Conservation (phyloP, 2,797 vertebrate genomes). For the Kryptolebias ocellatus region DNA sequence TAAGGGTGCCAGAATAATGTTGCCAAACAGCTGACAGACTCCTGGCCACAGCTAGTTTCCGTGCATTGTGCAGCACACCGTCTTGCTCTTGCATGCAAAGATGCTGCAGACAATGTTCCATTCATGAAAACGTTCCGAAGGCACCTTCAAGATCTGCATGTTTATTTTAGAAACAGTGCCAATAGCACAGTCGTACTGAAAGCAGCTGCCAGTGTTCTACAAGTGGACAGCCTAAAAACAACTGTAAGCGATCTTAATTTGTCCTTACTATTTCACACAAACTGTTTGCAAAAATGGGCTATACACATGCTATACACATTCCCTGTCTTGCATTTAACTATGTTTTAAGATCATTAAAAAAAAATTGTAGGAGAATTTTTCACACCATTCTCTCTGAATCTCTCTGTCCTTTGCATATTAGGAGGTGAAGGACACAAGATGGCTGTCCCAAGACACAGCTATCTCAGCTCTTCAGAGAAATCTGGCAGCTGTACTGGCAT, state of each 20-base stretch:
- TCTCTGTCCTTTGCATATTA: background rate
- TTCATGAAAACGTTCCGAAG: background rate
- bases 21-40: slow-evolving; percentile 1
- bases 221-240: slow-evolving; percentile 1
- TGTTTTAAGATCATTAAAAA: no score
- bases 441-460: background rate
- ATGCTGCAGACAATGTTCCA: background rate
- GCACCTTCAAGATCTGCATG: background rate
- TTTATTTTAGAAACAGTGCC: slow-evolving; percentile 1
- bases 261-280: no score
- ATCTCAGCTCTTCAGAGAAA: background rate
- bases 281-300: no score
- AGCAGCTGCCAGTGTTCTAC: background rate
- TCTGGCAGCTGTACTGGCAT: slow-evolving; percentile 3
- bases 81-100: background rate
- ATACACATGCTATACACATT: no score
- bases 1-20: background rate
- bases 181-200: background rate
- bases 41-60: background rate
- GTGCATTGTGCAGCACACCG: background rate
- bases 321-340: no score
- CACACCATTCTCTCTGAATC: background rate
- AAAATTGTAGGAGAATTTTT: background rate
- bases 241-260: background rate
- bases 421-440: slow-evolving; percentile 6